phyloP scores from a whole-genome alignment of 2,113 vertebrate genomes.

The Marmota monax region DNA sequence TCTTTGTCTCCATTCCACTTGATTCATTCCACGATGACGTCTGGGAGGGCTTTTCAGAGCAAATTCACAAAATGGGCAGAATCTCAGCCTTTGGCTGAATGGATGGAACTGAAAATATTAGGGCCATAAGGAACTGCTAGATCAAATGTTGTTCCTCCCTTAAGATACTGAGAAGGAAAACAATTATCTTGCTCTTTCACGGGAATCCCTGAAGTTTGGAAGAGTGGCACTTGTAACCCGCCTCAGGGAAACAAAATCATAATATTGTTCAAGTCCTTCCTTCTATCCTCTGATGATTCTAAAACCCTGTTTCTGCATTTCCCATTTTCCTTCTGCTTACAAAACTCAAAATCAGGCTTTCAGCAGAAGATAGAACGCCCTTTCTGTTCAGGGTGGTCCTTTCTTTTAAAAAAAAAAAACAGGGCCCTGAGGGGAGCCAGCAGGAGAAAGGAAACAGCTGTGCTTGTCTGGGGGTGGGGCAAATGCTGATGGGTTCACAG shows the following conservation, averaged over 20 bases:
- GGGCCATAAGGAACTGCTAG: background rate
- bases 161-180: conserved; percentile 73
- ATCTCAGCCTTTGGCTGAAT: conserved; percentile 35
- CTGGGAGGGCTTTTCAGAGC: conserved; percentile 22
- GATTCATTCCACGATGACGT: conserved; percentile 44
- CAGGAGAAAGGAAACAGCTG: conserved; percentile 87
- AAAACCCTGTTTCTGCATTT: conserved; percentile 69
- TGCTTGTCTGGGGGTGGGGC: conserved; percentile 81
- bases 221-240: conserved; percentile 65
- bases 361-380: conserved; percentile 82
- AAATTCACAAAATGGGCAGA: background rate
- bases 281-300: conserved; percentile 74
- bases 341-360: conserved; percentile 69
- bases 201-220: conserved; percentile 68
- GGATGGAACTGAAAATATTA: background rate
- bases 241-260: conserved; percentile 64
- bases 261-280: conserved; percentile 75
- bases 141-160: conserved; percentile 54
- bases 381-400: conserved; percentile 86
- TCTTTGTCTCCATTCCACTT: background rate
- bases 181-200: conserved; percentile 79
- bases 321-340: conserved; percentile 78
- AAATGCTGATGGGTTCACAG: conserved; percentile 69
- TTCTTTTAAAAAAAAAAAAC: conserved; percentile 50
- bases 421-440: conserved; percentile 76